A percentile compares a stretch with the other conserved stretches of the same genome.
These are phyloP conservation scores for Agriopis marginaria DNA, from an alignment of 2,888 invertebrate species.

Conservation along the genomic window DNA sequence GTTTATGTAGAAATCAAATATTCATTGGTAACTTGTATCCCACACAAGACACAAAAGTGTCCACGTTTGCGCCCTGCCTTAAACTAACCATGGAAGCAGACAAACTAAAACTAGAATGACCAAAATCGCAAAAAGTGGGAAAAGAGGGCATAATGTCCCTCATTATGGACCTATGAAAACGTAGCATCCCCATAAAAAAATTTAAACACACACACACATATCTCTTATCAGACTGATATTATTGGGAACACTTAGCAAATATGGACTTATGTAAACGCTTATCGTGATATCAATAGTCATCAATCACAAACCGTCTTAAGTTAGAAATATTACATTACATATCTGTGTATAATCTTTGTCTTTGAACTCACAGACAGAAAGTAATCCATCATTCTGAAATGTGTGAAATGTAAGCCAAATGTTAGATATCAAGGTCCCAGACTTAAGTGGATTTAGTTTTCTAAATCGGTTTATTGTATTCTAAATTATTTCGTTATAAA, in stretches of 20 bases:
- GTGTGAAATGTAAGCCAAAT: conserved; percentile 38
- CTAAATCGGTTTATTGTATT: too few relatives aligned
- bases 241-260: conserved; percentile 10
- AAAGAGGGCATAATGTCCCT: too few relatives aligned
- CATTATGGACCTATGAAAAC: background rate
- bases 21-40: too few relatives aligned
- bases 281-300: conserved; percentile 45
- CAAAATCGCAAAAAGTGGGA: too few relatives aligned
- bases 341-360: conserved; percentile 52
- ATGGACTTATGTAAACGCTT: conserved; percentile 28
- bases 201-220: background rate
- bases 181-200: background rate
- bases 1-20: too few relatives aligned
- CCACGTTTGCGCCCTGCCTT: too few relatives aligned
- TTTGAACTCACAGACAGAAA: conserved; percentile 42
- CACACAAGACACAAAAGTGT: too few relatives aligned
- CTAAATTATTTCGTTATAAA: too few relatives aligned
- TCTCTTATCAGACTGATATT: conserved; percentile 7
- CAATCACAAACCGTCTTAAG: conserved; percentile 47
- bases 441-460: too few relatives aligned
- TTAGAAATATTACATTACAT: conserved; percentile 41
- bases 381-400: conserved; percentile 52
- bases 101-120: too few relatives aligned
- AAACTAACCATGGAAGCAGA: too few relatives aligned
- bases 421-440: background rate